A percentile compares a stretch with the other conserved stretches of the same genome.
Evolutionary conservation across 2,888 invertebrate species (phyloP).

Genomic region (Campoletis raptor): DNA sequence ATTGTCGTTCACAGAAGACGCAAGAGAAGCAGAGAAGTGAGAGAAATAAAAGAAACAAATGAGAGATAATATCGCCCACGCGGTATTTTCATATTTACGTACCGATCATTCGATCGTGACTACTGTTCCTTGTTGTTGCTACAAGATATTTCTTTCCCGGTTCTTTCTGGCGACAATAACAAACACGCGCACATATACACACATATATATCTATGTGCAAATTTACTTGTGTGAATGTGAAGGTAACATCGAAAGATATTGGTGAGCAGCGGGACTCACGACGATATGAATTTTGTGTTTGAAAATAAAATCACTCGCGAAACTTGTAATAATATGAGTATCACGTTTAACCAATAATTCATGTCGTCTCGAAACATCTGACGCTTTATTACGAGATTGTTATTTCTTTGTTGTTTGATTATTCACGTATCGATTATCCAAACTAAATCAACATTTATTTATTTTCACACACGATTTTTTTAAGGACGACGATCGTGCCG

Average conservation of each 20-base stretch:
- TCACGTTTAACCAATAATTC: constrained; percentile 15
- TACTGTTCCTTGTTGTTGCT: constrained; percentile 69
- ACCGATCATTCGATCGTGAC: constrained; percentile 76
- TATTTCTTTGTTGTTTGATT: not conserved
- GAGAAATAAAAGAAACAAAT: not conserved
- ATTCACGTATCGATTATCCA: not conserved
- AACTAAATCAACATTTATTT: constrained; percentile 11
- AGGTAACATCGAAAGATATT: not conserved
- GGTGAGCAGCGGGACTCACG: not conserved
- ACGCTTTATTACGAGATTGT: not conserved
- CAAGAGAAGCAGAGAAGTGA: not conserved
- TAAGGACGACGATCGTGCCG: constrained; percentile 59
- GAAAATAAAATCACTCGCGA: not conserved
- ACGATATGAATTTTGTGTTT: constrained; percentile 11
- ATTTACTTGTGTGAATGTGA: not conserved
- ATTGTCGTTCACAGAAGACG: not conserved
- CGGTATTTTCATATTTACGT: constrained; percentile 67
- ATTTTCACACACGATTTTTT: constrained; percentile 32
- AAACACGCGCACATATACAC: not conserved
- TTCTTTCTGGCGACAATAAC: constrained; percentile 19
- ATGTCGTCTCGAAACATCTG: constrained; percentile 4
- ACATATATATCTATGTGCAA: constrained; percentile 18
- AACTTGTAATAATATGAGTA: not conserved
- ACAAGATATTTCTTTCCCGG: constrained; percentile 24
- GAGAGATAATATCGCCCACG: constrained; percentile 10